Conservation (phyloP, 2,113 vertebrate genomes). For the Psilopogon haemacephalus region DNA sequence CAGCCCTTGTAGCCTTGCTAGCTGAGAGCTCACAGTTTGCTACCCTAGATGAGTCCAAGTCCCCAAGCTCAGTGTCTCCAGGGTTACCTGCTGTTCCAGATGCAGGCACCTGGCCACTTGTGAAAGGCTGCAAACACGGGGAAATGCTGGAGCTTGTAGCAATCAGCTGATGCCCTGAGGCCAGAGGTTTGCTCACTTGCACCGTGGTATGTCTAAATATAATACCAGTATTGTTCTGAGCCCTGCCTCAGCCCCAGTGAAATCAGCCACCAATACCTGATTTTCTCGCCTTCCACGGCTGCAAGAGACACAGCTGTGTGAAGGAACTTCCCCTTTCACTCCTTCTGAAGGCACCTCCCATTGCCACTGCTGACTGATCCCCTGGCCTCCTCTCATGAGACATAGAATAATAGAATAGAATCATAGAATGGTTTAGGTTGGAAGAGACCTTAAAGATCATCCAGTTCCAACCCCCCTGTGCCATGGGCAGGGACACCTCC, state of each 20-base stretch:
- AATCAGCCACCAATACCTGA: slow-evolving; percentile 45
- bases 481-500: too few relatives aligned
- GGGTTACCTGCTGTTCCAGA: neutral
- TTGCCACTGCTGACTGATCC: neutral
- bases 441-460: too few relatives aligned
- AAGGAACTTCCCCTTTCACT: slow-evolving; percentile 16
- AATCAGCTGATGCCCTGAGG: slow-evolving; percentile 60
- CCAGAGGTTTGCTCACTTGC: slow-evolving; percentile 39
- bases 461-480: too few relatives aligned
- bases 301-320: neutral
- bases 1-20: neutral
- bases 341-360: neutral
- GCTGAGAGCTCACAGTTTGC: neutral
- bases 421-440: too few relatives aligned
- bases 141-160: slow-evolving; percentile 43
- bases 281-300: slow-evolving; percentile 20
- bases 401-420: too few relatives aligned
- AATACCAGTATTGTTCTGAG: slow-evolving; percentile 47
- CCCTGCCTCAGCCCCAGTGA: neutral
- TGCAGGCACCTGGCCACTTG: neutral
- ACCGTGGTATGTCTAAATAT: slow-evolving; percentile 29
- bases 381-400: neutral
- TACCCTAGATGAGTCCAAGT: neutral
- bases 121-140: slow-evolving; percentile 1
- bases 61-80: neutral